Conservation (phyloP, 2,888 invertebrate genomes). For the Caenorhabditis drosophilae region DNA sequence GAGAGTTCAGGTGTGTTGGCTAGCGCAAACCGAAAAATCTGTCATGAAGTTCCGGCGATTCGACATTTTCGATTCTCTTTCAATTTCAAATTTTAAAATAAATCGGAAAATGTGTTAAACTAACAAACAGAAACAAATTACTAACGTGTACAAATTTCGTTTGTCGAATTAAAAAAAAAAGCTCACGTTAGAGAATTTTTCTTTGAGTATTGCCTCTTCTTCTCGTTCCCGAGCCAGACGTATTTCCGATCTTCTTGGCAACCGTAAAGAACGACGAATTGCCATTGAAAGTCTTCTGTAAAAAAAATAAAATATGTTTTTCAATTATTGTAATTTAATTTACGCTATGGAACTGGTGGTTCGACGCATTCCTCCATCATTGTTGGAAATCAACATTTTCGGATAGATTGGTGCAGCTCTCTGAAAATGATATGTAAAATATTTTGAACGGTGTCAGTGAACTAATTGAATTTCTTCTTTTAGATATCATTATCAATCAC, state of each 20-base stretch:
- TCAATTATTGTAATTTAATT: not conserved
- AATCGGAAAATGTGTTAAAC: not conserved
- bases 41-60: too few species aligned
- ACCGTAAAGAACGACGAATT: constrained; percentile 53
- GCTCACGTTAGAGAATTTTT: constrained; percentile 2
- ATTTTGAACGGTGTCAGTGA: too few species aligned
- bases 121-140: too few species aligned
- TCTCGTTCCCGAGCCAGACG: constrained; percentile 1
- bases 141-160: too few species aligned
- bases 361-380: constrained; percentile 22
- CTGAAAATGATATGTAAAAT: constrained; percentile 4
- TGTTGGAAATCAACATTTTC: constrained; percentile 16
- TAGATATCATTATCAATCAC: not conserved
- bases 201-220: constrained; percentile 1
- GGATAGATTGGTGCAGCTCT: constrained; percentile 29
- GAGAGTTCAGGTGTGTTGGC: too few species aligned
- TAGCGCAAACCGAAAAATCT: too few species aligned
- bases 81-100: constrained; percentile 3
- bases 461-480: not conserved
- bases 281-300: constrained; percentile 51
- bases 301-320: not conserved
- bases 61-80: constrained; percentile 1
- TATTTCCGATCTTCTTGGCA: constrained; percentile 22
- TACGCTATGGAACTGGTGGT: constrained; percentile 37
- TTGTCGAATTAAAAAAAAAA: not conserved